Evolutionary conservation across 2,113 vertebrate species (phyloP).

Genomic region (Carollia perspicillata): DNA sequence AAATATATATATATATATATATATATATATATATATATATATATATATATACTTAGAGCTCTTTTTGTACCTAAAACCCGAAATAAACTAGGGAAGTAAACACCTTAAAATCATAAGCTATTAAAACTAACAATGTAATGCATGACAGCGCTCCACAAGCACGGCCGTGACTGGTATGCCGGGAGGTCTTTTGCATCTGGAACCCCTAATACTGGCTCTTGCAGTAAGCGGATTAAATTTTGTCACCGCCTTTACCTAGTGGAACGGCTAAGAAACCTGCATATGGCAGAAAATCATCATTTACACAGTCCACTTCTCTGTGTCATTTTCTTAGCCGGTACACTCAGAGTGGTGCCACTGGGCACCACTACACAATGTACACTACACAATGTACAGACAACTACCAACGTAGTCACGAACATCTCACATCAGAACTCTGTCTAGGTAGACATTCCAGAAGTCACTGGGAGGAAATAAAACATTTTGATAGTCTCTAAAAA

Average conservation of each 20-base stretch:
- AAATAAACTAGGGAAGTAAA: conserved; percentile 5
- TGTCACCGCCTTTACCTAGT: not conserved
- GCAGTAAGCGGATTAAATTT: not conserved
- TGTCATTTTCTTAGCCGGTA: not conserved
- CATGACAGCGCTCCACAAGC: not conserved
- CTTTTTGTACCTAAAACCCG: not conserved
- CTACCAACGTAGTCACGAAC: not conserved
- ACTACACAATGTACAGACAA: not conserved
- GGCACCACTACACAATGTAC: no score
- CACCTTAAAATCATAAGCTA: not conserved
- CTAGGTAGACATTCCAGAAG: not conserved
- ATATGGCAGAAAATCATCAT: not conserved
- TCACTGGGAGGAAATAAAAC: not conserved
- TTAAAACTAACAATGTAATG: not conserved
- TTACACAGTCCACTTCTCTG: not conserved
- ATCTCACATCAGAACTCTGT: not conserved
- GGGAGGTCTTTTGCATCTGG: not conserved
- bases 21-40: not conserved
- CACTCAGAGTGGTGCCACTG: not conserved
- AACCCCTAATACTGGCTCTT: not conserved
- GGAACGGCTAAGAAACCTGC: not conserved
- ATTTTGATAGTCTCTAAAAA: not conserved
- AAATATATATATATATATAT: not conserved
- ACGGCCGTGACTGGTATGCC: not conserved
- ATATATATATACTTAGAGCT: not conserved